These are phyloP conservation scores for Bombus superbus DNA, from an alignment of 1,140 invertebrate genomes.

Conservation along the genomic window DNA sequence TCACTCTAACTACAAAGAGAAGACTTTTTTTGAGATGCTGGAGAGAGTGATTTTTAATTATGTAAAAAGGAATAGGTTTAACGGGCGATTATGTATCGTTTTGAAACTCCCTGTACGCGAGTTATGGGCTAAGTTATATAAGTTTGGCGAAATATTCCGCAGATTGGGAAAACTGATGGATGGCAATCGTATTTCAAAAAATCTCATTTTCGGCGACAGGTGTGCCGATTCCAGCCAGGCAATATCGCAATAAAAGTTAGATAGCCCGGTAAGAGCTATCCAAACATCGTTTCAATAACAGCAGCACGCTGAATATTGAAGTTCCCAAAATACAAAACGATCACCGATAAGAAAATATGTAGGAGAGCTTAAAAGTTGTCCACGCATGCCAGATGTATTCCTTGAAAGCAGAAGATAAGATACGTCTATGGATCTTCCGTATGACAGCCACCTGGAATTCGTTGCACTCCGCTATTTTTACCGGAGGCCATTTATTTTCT, in stretches of 20 bases:
- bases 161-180: not conserved
- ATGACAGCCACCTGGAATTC: constrained; percentile 40
- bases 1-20: not conserved
- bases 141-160: not conserved
- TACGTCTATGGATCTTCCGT: constrained; percentile 21
- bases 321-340: constrained; percentile 19
- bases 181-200: not conserved
- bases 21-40: not conserved
- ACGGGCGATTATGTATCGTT: not conserved
- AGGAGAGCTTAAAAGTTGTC: not conserved
- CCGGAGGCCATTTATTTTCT: constrained; percentile 55
- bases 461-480: constrained; percentile 49
- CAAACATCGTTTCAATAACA: constrained; percentile 15
- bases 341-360: not conserved
- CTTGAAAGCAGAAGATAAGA: constrained; percentile 31
- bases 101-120: not conserved
- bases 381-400: not conserved
- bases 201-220: constrained; percentile 6
- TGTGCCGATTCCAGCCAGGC: not conserved
- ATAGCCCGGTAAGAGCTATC: constrained; percentile 19
- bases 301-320: not conserved
- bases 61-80: not conserved
- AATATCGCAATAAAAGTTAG: constrained; percentile 26
- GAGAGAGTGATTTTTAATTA: not conserved
- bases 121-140: not conserved